Conservation (phyloP, 1,140 invertebrate genomes). For the Pogonomyrmex californicus region DNA sequence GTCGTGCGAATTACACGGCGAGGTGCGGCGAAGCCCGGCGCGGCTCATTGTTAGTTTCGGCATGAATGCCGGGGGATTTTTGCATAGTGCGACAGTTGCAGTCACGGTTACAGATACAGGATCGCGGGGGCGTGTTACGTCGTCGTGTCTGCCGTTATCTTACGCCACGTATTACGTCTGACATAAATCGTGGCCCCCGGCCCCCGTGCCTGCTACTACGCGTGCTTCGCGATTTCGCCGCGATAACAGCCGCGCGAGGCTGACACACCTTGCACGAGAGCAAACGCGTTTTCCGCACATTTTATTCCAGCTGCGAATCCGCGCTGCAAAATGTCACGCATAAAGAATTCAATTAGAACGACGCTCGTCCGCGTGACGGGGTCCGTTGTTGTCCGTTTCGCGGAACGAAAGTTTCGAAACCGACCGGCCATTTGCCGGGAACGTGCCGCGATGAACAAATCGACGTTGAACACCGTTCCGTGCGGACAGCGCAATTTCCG, state of each 20-base stretch:
- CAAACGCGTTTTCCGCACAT: not conserved
- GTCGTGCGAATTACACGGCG: conserved; percentile 44
- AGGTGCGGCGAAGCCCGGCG: conserved; percentile 27
- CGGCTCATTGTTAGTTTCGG: conserved; percentile 58
- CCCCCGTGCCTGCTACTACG: not conserved
- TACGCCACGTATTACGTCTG: conserved; percentile 36
- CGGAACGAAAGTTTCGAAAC: not conserved
- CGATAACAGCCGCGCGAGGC: not conserved
- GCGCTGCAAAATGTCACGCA: not conserved
- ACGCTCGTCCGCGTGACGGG: not conserved
- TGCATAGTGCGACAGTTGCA: conserved; percentile 24
- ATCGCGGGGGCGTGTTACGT: not conserved
- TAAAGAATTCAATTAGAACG: conserved; percentile 34
- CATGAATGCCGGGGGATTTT: conserved; percentile 34
- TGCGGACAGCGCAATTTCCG: conserved; percentile 51
- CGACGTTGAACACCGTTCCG: conserved; percentile 37
- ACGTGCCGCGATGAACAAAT: conserved; percentile 45
- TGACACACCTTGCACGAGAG: not conserved
- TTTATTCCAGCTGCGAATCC: not conserved
- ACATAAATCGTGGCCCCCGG: conserved; percentile 10
- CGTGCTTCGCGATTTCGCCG: not conserved
- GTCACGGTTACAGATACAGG: not conserved
- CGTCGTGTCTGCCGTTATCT: conserved; percentile 22
- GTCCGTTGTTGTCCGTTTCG: not conserved
- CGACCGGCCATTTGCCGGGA: conserved; percentile 13